Base-by-base conservation (phyloP, 1,140 invertebrate genomes). In the Bilobella aurantiaca region DNA sequence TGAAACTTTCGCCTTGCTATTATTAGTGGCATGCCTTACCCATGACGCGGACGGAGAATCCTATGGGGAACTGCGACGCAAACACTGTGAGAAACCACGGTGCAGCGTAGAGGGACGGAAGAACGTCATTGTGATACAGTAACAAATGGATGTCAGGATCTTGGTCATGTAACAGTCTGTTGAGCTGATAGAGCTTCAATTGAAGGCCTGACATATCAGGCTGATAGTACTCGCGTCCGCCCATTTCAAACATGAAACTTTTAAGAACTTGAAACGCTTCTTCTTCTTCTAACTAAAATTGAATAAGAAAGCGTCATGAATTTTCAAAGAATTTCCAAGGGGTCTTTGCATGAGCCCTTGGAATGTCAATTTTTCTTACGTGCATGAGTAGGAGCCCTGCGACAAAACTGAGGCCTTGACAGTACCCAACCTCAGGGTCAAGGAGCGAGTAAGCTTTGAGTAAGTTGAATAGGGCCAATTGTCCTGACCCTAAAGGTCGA, bases 21-120 rank as follows among this genome's bases (percentile, higher is more conserved):
- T n/a, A n/a, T n/a, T n/a, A n/a, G 25, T 12, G 53, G 8, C 8
- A 12, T n/a, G 29, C 73, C 79, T 83, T 77, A 93, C 90, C 93
- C 77, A 95, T 94, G 1, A 96, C 88, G 68, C 93, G 82, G 0
- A 91, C 87, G 18, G 96, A 93, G 79, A 96, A 96, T 16, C 91
- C 93, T n/a, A 97, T 78, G 0, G 93, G 90, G 78, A 96, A 97
- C 79, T 96, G 93, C 23, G 93, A 96, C 18, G 93, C 92, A 80
- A 96, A 98, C 14, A 97, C 79, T 0, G 94, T 98, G 0, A 97
- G 81, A 70, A 97, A 87, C 93, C 93, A 98, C 0, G 93, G 93
- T 0, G 94, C 92, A 1, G 93, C 93, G 77, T 96, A 98, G 14
- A 97, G 78, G 0, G 92, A 93, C 0, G 93, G 93, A 0, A 88